phyloP scores from a whole-genome alignment of 2,113 vertebrate genomes.

The Paracanthobrama guichenoti region DNA sequence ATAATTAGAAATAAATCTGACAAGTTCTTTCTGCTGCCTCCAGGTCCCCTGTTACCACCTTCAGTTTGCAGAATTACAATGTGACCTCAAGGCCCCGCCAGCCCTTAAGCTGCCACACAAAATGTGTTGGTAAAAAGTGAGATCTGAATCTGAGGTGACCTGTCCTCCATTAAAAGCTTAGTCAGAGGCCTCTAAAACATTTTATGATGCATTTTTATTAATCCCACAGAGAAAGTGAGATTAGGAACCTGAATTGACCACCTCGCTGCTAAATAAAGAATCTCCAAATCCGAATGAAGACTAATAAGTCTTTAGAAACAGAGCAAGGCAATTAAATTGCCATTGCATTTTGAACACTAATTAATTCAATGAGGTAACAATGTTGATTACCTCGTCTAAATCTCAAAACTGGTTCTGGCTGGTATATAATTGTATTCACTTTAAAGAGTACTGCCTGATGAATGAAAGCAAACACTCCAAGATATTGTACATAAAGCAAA shows the following conservation, averaged over 20 bases:
- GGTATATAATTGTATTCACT: not conserved
- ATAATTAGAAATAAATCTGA: slow-evolving; percentile 3
- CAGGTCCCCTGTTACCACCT: slow-evolving; percentile 5
- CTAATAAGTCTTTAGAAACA: not conserved
- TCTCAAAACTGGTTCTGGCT: not conserved
- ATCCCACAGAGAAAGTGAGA: slow-evolving; percentile 9
- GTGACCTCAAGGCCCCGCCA: slow-evolving; percentile 24
- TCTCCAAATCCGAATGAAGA: not conserved
- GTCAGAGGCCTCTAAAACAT: slow-evolving; percentile 35
- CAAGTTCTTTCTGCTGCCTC: not conserved
- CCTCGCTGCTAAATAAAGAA: not conserved
- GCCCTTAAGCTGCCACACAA: slow-evolving; percentile 19
- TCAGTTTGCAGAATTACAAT: slow-evolving; percentile 17
- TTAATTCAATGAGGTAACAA: not conserved
- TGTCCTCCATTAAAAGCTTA: slow-evolving; percentile 38
- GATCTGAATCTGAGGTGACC: slow-evolving; percentile 37
- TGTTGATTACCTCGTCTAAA: not conserved
- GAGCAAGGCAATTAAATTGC: not conserved
- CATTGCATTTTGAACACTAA: not conserved
- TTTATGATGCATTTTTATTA: slow-evolving; percentile 43
- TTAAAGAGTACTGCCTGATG: not conserved
- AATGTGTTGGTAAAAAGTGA: slow-evolving; percentile 2
- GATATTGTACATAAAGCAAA: not conserved
- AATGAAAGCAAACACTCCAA: not conserved
- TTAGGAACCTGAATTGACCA: not conserved